Conservation (phyloP, 2,113 vertebrate genomes). For the Dunckerocampus dactyliophorus region DNA sequence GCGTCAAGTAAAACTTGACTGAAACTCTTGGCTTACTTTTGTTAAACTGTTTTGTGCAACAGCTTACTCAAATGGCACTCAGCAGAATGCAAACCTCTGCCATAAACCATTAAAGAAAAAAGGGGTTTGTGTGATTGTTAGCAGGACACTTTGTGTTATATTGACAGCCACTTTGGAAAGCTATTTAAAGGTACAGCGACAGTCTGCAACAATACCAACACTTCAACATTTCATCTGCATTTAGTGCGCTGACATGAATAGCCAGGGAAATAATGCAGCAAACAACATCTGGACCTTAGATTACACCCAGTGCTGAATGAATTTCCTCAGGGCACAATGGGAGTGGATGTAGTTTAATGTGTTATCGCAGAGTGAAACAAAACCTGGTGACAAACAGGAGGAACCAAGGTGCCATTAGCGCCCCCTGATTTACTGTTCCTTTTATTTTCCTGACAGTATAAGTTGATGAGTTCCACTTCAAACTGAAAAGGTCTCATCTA, state of each 20-base stretch:
- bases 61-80: too few species aligned
- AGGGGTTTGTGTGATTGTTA: background rate
- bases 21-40: too few species aligned
- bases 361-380: constrained; percentile 39
- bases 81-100: too few species aligned
- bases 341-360: constrained; percentile 29
- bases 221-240: background rate
- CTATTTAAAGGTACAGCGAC: too few species aligned
- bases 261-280: constrained; percentile 12
- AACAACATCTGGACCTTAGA: constrained; percentile 34
- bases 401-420: constrained; percentile 35
- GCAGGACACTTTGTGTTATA: background rate
- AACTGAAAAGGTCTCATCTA: constrained; percentile 16
- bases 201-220: background rate
- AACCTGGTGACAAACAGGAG: constrained; percentile 52
- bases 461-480: constrained; percentile 28
- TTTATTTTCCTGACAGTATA: constrained; percentile 38
- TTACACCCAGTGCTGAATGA: constrained; percentile 16
- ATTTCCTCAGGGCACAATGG: constrained; percentile 38
- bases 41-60: too few species aligned
- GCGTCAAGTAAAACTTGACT: too few species aligned
- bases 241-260: constrained; percentile 6
- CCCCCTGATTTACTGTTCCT: constrained; percentile 39
- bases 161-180: too few species aligned
- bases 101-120: too few species aligned